Evolutionary conservation across 2,797 vertebrate species (phyloP).

Genomic region (Lagorchestes hirsutus): DNA sequence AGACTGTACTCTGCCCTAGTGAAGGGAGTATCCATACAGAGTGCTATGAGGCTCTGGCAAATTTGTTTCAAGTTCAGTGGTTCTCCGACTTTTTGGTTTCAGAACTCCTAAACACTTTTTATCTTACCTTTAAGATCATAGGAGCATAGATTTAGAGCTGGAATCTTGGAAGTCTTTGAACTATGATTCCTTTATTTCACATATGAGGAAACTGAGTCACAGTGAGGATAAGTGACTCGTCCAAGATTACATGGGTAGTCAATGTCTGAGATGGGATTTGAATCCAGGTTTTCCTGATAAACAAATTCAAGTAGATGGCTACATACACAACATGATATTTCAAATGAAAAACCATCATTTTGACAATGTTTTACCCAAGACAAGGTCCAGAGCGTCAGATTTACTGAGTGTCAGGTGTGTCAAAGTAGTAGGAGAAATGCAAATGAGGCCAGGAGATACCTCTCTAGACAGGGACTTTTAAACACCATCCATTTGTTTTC

Average conservation of each 20-base stretch:
- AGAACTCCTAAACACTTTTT: not conserved
- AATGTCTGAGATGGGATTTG: not conserved
- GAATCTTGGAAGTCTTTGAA: not conserved
- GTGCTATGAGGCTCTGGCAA: not conserved
- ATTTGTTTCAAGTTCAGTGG: not conserved
- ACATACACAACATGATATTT: not conserved
- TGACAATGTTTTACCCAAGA: not conserved
- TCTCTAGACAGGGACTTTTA: not conserved
- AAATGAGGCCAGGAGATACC: not conserved
- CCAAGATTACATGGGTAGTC: not conserved
- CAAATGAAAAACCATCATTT: not conserved
- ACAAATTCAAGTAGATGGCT: not conserved
- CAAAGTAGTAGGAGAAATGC: not conserved
- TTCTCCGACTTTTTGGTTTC: not conserved
- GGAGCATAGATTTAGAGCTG: not conserved
- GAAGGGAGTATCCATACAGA: not conserved
- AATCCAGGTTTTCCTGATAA: not conserved
- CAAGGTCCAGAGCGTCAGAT: not conserved
- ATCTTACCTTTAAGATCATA: not conserved
- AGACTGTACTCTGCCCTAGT: not conserved
- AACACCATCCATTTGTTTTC: not conserved
- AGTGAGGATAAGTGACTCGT: not conserved
- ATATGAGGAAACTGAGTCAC: not conserved
- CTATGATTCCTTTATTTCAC: not conserved
- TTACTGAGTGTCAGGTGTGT: not conserved